Percentiles rank a stretch among this genome's conserved stretches.
These are phyloP conservation scores for Elgaria multicarinata DNA, from an alignment of 2,113 vertebrate species.

Conservation along the genomic window DNA sequence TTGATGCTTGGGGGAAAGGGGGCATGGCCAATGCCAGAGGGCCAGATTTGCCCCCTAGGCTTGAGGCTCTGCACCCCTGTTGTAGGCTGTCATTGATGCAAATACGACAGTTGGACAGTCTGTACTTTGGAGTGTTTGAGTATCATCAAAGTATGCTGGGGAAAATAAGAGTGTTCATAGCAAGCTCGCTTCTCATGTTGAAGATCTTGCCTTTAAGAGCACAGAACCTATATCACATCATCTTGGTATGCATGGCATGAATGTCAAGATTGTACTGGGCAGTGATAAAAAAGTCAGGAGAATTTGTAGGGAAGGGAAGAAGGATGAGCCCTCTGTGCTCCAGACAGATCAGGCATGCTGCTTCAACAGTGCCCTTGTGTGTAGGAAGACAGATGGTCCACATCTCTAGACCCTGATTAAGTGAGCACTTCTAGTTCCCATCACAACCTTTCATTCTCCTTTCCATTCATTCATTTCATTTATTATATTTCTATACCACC, in stretches of 20 bases:
- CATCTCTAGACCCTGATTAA: slow-evolving; percentile 6
- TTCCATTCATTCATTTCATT: not conserved
- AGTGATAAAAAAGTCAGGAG: not conserved
- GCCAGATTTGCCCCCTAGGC: too few relatives aligned
- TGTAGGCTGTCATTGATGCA: not conserved
- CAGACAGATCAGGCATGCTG: accelerated
- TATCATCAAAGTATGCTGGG: not conserved
- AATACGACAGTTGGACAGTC: not conserved
- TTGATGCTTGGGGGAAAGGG: too few relatives aligned
- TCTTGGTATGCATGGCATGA: accelerated
- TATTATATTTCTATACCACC: too few relatives aligned
- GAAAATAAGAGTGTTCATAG: not conserved
- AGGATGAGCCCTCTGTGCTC: not conserved
- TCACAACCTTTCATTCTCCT: not conserved
- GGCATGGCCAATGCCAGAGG: too few relatives aligned
- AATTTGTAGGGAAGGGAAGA: slow-evolving; percentile 13
- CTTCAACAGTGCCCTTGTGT: not conserved
- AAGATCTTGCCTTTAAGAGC: not conserved
- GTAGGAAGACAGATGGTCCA: slow-evolving; percentile 3
- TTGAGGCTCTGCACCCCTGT: too few relatives aligned
- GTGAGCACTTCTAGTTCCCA: slow-evolving; percentile 11
- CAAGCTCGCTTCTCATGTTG: not conserved
- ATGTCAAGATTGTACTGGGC: slow-evolving; percentile 10
- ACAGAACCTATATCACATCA: not conserved
- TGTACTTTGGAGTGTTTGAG: not conserved